Evolutionary conservation across 1,140 invertebrate species (phyloP).

Genomic region (Drosophila willistoni): DNA sequence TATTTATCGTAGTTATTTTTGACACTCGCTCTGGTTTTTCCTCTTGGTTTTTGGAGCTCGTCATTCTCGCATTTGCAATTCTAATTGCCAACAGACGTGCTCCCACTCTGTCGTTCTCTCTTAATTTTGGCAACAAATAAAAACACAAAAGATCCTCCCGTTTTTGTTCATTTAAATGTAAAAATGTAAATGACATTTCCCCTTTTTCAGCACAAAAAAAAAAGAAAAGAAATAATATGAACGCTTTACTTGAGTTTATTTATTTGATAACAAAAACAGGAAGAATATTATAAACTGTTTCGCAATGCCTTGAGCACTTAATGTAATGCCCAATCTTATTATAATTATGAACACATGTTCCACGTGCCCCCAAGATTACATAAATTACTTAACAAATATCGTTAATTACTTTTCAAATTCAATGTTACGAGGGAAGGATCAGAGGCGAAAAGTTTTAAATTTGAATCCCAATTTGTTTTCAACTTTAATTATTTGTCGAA

Average conservation of each 20-base stretch:
- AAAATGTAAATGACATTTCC: conserved; percentile 40
- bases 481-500: no score
- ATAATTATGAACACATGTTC: background rate
- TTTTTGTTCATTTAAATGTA: conserved; percentile 7
- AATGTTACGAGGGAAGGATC: no score
- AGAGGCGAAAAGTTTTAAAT: no score
- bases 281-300: conserved; percentile 40
- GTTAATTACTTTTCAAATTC: no score
- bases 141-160: conserved; percentile 30
- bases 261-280: conserved; percentile 57
- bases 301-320: background rate
- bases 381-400: no score
- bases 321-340: background rate
- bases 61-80: conserved; percentile 64
- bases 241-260: conserved; percentile 66
- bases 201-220: background rate
- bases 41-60: conserved; percentile 32
- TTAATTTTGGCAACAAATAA: conserved; percentile 54
- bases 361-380: no score
- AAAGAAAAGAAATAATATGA: conserved; percentile 33
- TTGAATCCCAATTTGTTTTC: no score
- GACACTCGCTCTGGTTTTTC: conserved; percentile 38
- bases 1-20: conserved; percentile 60
- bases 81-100: conserved; percentile 63
- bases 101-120: conserved; percentile 5